These are phyloP conservation scores for Sorex maritimensis DNA, from an alignment of 2,797 vertebrate genomes.

Conservation along the genomic window DNA sequence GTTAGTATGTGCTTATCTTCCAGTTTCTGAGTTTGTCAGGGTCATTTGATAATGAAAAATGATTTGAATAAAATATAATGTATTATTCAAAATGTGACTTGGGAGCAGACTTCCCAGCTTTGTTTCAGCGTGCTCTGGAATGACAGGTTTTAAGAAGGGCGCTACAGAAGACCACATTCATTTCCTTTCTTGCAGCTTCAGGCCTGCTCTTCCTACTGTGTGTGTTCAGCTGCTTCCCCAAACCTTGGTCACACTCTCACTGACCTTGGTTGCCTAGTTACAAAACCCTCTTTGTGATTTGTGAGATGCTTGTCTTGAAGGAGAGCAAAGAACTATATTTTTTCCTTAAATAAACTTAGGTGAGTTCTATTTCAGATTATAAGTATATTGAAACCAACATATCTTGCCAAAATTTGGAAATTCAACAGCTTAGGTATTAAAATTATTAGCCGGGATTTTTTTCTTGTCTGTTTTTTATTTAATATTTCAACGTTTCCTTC, in stretches of 20 bases:
- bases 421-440: slow-evolving; percentile 67
- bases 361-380: slow-evolving; percentile 76
- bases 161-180: slow-evolving; percentile 39
- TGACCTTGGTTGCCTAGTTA: slow-evolving; percentile 88
- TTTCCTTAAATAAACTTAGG: slow-evolving; percentile 78
- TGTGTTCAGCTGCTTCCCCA: slow-evolving; percentile 80
- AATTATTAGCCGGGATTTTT: slow-evolving; percentile 63
- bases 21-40: slow-evolving; percentile 21
- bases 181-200: slow-evolving; percentile 17
- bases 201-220: slow-evolving; percentile 44
- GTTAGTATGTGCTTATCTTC: slow-evolving; percentile 31
- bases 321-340: slow-evolving; percentile 77
- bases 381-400: slow-evolving; percentile 73
- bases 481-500: slow-evolving; percentile 48
- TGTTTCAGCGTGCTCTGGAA: slow-evolving; percentile 48
- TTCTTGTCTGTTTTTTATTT: slow-evolving; percentile 50
- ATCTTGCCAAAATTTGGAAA: slow-evolving; percentile 72
- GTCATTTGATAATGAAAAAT: slow-evolving; percentile 34
- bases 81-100: slow-evolving; percentile 34
- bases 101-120: slow-evolving; percentile 41
- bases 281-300: slow-evolving; percentile 83
- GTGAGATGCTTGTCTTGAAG: slow-evolving; percentile 75
- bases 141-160: slow-evolving; percentile 9
- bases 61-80: slow-evolving; percentile 55
- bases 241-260: slow-evolving; percentile 73